Base-by-base conservation (phyloP, 2,888 invertebrate genomes). In the Acanthosepion esculentum region DNA sequence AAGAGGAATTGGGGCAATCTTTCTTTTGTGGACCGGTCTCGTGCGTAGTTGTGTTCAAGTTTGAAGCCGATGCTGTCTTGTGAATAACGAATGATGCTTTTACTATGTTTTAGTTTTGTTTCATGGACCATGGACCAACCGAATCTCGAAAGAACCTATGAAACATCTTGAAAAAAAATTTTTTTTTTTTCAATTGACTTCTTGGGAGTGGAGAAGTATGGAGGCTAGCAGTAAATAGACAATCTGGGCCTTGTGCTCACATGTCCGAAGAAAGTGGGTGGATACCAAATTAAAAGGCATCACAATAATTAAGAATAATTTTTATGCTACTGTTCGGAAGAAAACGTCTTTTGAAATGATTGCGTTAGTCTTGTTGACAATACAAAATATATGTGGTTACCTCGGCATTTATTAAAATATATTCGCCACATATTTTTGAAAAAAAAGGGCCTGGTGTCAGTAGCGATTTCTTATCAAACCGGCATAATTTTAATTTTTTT, bases 11-110 rank as follows among this genome's bases (percentile, higher is more conserved):
- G 78, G 78, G 78, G 78, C 78, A 78, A n/a, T 78, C 78, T 78
- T 78, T n/a, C 78, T 78, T 78, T 78, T 33, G 33, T 78, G 78
- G 78, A 78, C 78, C 78, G 78, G 78, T 78, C 78, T 78, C 78
- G 78, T 78, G 15, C 78, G 78, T 78, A 78, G 78, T 78, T 78
- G n/a, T 15, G n/a, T n/a, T n/a, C n/a, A 78, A 78, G 78, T 78
- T 78, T 78, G 18, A 78, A 78, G 78, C 78, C 78, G 78, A n/a
- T 78, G 78, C n/a, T 33, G 78, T 78, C 23, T 78, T 78, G n/a
- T 78, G 78, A 33, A 78, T 78, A 78, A 78, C 33, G 78, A 33
- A 78, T n/a, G n/a, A 78, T 33, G 78, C 78, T 78, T 78, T n/a
- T 78, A 18, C 12, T 78, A n/a, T 33, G 33, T 78, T 78, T 78